Conservation (phyloP, 2,888 invertebrate genomes). For the Cyrtodaria siliqua region DNA sequence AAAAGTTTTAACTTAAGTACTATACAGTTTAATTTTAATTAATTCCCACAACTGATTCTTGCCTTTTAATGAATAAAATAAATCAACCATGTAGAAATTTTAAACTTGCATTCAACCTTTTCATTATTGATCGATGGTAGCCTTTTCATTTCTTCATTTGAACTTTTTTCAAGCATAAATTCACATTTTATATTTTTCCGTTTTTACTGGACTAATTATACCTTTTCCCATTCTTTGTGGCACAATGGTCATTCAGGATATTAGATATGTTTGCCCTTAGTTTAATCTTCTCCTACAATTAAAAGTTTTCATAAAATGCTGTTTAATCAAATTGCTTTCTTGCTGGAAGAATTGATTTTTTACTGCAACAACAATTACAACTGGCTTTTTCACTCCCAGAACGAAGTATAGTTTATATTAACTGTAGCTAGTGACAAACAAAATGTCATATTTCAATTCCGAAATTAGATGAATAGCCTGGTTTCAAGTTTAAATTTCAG, state of each 20-base stretch:
- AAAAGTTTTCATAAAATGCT: constrained; percentile 52
- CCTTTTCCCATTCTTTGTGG: constrained; percentile 1
- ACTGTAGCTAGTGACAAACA: constrained; percentile 48
- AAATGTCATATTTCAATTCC: constrained; percentile 50
- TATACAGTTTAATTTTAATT: too few species aligned
- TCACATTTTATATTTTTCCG: too few species aligned
- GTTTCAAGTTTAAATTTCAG: constrained; percentile 42
- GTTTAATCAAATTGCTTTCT: constrained; percentile 50
- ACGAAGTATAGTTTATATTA: constrained; percentile 10
- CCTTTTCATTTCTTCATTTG: too few species aligned
- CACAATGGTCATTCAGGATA: constrained; percentile 15
- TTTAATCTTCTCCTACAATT: too few species aligned
- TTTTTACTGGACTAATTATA: too few species aligned
- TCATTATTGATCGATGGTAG: too few species aligned
- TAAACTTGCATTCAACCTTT: constrained; percentile 11
- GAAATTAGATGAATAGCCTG: constrained; percentile 23
- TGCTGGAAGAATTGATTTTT: constrained; percentile 45
- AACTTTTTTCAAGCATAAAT: too few species aligned
- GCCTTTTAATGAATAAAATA: too few species aligned
- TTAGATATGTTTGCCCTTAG: constrained; percentile 4
- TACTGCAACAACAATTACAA: background rate
- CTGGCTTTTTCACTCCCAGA: background rate
- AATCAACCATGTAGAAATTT: too few species aligned
- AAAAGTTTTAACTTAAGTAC: too few species aligned
- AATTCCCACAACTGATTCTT: too few species aligned